phyloP scores from a whole-genome alignment of 2,113 vertebrate species.

The Accipiter cooperii region DNA sequence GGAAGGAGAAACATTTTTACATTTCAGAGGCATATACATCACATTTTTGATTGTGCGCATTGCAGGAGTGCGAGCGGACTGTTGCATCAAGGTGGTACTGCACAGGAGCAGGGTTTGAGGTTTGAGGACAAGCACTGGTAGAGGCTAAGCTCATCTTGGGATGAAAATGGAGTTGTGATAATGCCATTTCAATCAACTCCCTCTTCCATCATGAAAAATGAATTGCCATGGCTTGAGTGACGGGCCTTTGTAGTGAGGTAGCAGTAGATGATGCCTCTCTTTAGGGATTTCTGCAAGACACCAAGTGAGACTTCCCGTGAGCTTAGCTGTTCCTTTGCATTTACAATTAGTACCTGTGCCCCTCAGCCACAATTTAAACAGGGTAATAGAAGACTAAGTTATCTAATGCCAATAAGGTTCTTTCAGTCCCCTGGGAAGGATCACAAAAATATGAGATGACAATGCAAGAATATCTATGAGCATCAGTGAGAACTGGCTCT shows the following conservation, averaged over 20 bases:
- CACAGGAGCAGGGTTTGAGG: not conserved
- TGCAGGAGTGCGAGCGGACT: not conserved
- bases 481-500: not conserved
- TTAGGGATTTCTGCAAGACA: not conserved
- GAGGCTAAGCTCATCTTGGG: not conserved
- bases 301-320: not conserved
- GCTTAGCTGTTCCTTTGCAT: not conserved
- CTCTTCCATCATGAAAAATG: not conserved
- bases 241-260: not conserved
- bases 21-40: not conserved
- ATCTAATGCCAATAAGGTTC: not conserved
- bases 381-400: not conserved
- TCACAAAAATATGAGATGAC: not conserved
- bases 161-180: not conserved
- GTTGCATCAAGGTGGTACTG: not conserved
- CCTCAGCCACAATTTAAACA: not conserved
- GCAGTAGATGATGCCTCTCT: not conserved
- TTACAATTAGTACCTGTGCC: not conserved
- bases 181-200: not conserved
- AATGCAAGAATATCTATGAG: not conserved
- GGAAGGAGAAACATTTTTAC: not conserved
- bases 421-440: not conserved
- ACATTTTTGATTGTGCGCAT: not conserved
- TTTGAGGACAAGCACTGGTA: not conserved
- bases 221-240: not conserved